These are phyloP conservation scores for Ruditapes philippinarum DNA, from an alignment of 1,140 invertebrate genomes.

Conservation along the genomic window DNA sequence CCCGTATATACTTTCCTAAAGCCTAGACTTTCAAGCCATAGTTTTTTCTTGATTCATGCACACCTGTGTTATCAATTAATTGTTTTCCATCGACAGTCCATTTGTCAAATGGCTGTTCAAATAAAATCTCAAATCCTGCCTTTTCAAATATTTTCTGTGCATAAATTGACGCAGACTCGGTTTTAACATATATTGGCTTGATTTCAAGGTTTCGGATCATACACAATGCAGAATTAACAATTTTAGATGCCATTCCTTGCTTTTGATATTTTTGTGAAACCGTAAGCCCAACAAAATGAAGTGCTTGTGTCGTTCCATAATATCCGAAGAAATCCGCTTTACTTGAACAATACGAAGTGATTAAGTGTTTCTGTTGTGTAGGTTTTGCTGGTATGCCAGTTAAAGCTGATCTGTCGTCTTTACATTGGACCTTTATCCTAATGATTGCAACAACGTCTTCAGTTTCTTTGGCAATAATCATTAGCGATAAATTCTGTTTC, in stretches of 20 bases:
- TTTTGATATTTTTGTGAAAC: neutral
- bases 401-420: neutral
- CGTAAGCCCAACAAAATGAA: constrained; percentile 23
- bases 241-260: neutral
- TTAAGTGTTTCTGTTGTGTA: too few relatives aligned
- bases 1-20: too few relatives aligned
- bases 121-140: constrained; percentile 44
- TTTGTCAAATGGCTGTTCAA: neutral
- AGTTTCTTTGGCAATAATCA: neutral
- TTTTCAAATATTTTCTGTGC: constrained; percentile 3
- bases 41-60: neutral
- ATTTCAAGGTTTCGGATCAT: neutral
- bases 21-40: neutral
- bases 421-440: neutral
- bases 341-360: neutral
- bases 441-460: neutral
- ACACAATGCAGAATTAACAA: neutral
- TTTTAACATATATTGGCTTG: neutral
- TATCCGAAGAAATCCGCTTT: constrained; percentile 16
- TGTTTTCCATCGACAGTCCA: neutral
- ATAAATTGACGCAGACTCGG: neutral
- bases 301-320: neutral
- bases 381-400: neutral
- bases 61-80: neutral
- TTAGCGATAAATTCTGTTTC: neutral